Conservation (phyloP, 2,113 vertebrate species). For the Copsychus sechellarum region DNA sequence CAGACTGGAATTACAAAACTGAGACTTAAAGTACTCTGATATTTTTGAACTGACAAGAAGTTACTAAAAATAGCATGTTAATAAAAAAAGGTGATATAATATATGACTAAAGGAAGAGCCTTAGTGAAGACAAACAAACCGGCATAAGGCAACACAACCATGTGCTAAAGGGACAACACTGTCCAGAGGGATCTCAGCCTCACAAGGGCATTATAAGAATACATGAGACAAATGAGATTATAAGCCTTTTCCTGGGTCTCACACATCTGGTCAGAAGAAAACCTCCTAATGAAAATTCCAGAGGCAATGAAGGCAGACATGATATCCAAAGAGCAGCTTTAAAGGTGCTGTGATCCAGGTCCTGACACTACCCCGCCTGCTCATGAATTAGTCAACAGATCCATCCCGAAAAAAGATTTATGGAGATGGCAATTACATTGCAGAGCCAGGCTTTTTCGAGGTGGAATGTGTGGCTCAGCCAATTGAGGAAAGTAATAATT, state of each 20-base stretch:
- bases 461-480: neutral
- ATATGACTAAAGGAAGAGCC: neutral
- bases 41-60: neutral
- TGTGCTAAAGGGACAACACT: neutral
- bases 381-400: slow-evolving; percentile 4
- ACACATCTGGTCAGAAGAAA: slow-evolving; percentile 30
- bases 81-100: neutral
- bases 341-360: neutral
- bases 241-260: slow-evolving; percentile 7
- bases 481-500: neutral
- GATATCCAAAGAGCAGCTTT: neutral
- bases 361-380: neutral
- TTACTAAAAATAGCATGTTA: neutral
- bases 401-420: neutral
- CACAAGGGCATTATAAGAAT: neutral
- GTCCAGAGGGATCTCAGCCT: neutral
- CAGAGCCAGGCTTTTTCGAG: neutral
- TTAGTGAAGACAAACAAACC: neutral
- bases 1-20: neutral
- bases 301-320: neutral
- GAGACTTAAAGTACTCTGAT: neutral
- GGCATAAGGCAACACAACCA: neutral
- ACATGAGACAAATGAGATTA: neutral
- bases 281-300: slow-evolving; percentile 9
- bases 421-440: neutral